Evolutionary conservation across 1,140 invertebrate species (phyloP).

Genomic region (Papilio aristodemus): DNA sequence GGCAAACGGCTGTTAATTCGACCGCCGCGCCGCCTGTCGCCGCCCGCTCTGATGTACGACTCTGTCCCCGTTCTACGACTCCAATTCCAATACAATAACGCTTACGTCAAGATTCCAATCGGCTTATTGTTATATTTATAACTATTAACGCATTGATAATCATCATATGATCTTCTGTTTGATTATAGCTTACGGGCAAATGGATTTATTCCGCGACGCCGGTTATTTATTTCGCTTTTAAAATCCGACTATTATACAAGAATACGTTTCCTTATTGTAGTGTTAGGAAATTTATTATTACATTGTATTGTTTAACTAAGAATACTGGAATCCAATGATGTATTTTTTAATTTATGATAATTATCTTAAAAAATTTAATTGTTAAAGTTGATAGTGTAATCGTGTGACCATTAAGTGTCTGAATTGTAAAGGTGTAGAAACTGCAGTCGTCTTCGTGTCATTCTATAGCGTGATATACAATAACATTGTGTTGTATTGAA

Average conservation of each 20-base stretch:
- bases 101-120: constrained; percentile 50
- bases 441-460: too few species aligned
- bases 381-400: too few species aligned
- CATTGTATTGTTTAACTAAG: too few species aligned
- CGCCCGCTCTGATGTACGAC: constrained; percentile 74
- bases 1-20: constrained; percentile 77
- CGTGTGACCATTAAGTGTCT: too few species aligned
- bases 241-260: neutral
- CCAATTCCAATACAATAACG: constrained; percentile 49
- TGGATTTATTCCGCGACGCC: neutral
- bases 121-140: constrained; percentile 38
- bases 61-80: constrained; percentile 35
- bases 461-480: too few species aligned
- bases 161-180: neutral
- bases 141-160: constrained; percentile 4
- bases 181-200: neutral
- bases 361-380: too few species aligned
- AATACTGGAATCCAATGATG: too few species aligned
- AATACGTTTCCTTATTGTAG: too few species aligned
- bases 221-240: neutral
- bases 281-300: too few species aligned
- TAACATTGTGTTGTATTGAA: neutral
- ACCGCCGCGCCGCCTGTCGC: constrained; percentile 67
- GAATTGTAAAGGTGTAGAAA: too few species aligned
- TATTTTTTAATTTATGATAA: too few species aligned